Evolutionary conservation across 1,140 invertebrate species (phyloP), one percentile per base, ranked within the genome.

Genomic region (Asbolus verrucosus): DNA sequence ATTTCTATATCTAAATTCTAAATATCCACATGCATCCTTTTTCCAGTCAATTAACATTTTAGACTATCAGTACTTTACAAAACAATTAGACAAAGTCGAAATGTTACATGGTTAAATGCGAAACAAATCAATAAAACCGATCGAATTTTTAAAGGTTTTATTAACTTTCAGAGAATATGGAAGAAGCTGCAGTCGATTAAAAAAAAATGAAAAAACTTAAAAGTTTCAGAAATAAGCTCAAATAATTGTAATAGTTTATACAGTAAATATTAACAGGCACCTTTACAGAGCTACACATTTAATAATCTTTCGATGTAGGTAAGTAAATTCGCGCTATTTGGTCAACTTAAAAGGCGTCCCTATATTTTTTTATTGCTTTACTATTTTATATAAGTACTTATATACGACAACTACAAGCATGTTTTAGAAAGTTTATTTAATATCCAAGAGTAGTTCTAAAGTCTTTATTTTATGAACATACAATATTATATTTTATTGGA

Each of bases 61-160:
- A 71, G 19, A 71, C 69, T 71, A 67, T 71, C 54, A 71, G 65
- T 67, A 71, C 69, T 71, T 71, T 71, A 71, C 69, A 71, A 71
- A 71, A 63, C 65, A 71, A 67, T 61, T 1, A 39, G 36, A 65
- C 9, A 65, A 27, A 54, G 3, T 13, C 46, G 18, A 54, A 54
- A 54, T n/a, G 24, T 21, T 54, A 54, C 8, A 13, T n/a, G 11
- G 5, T 38, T 38, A 36, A 11, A 16, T 62, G 21, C 6, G 27
- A 62, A 38, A 21, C 30, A 5, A 36, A 16, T 38, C 60, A 36
- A 62, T 8, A 9, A 62, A 31, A 62, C 9, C n/a, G 21, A 30
- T 14, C 11, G 21, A 11, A 24, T 8, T 27, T 24, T 8, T 30
- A 1, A n/a, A n/a, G 11, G 14, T 13, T 21, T 54, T 6, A 21